These are phyloP conservation scores for Poeciliopsis occidentalis DNA, from an alignment of 2,113 vertebrate genomes.

Conservation along the genomic window DNA sequence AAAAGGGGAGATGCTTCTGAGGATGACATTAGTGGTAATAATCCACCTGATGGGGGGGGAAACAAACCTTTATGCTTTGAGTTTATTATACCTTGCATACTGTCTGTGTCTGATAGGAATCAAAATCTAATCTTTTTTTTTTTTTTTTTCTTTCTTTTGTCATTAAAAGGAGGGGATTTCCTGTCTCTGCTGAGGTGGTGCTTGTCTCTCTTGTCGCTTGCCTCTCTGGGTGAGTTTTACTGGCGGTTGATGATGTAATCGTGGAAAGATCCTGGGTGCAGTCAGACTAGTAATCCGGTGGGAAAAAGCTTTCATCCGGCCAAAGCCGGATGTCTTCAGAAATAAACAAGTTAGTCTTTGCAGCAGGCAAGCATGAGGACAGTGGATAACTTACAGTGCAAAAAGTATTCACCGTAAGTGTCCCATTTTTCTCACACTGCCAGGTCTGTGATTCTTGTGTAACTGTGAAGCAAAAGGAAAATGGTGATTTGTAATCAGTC, in stretches of 20 bases:
- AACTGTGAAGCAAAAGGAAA: no score
- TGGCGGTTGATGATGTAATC: constrained; percentile 70
- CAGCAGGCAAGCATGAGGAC: constrained; percentile 21
- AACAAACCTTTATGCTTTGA: constrained; percentile 16
- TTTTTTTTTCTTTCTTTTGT: constrained; percentile 15
- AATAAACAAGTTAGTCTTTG: constrained; percentile 58
- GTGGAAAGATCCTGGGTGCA: constrained; percentile 67
- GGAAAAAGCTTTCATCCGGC: constrained; percentile 75
- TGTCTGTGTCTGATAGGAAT: constrained; percentile 1
- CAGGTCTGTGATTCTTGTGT: no score
- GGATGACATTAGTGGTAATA: constrained; percentile 13
- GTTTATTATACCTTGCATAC: background rate
- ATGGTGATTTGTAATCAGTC: background rate
- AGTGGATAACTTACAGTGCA: constrained; percentile 8
- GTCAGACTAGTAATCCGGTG: constrained; percentile 69
- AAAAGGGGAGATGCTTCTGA: background rate
- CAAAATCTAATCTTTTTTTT: background rate
- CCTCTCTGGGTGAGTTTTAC: constrained; percentile 57
- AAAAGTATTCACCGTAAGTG: background rate
- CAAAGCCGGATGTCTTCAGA: constrained; percentile 59
- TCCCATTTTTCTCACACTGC: no score
- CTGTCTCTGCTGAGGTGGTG: constrained; percentile 24
- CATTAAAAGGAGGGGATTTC: constrained; percentile 43
- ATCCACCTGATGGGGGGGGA: constrained; percentile 30
- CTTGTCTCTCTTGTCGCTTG: constrained; percentile 38